These are phyloP conservation scores for Calonectris borealis DNA, from an alignment of 2,113 vertebrate genomes.

Conservation along the genomic window DNA sequence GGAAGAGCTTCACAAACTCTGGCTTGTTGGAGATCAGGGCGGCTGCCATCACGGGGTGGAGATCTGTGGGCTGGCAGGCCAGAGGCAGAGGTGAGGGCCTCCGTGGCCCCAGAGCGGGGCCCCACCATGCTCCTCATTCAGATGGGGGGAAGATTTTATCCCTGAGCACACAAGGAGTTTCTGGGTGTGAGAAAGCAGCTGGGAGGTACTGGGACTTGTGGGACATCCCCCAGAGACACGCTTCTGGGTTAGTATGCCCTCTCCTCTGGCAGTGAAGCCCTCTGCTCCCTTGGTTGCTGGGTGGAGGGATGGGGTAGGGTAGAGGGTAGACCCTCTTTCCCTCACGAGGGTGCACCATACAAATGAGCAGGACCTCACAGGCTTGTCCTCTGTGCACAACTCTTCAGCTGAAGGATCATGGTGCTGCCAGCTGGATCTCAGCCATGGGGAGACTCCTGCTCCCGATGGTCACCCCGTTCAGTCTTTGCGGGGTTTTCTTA, in stretches of 20 bases:
- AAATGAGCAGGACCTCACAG: background rate
- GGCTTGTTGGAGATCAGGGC: constrained; percentile 91
- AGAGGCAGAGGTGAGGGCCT: background rate
- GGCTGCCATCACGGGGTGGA: constrained; percentile 86
- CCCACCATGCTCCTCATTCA: background rate
- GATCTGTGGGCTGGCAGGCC: constrained; percentile 81
- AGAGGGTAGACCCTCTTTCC: background rate
- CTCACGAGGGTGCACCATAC: background rate
- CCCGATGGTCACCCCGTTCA: background rate
- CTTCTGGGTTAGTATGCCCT: background rate
- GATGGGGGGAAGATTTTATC: background rate
- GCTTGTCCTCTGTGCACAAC: background rate
- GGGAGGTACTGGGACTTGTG: background rate
- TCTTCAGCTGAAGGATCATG: background rate
- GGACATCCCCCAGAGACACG: background rate
- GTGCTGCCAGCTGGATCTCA: background rate
- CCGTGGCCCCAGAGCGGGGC: background rate
- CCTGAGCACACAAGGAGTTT: background rate
- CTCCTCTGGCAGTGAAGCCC: background rate
- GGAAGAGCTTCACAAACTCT: constrained; percentile 88
- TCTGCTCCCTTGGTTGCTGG: background rate
- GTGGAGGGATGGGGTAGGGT: no score
- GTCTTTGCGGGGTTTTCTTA: background rate
- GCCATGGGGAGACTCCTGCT: background rate
- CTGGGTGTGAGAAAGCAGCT: background rate